A percentile compares a stretch with the other conserved stretches of the same genome.
phyloP scores from a whole-genome alignment of 2,888 invertebrate genomes.

The Drosophila rellima region DNA sequence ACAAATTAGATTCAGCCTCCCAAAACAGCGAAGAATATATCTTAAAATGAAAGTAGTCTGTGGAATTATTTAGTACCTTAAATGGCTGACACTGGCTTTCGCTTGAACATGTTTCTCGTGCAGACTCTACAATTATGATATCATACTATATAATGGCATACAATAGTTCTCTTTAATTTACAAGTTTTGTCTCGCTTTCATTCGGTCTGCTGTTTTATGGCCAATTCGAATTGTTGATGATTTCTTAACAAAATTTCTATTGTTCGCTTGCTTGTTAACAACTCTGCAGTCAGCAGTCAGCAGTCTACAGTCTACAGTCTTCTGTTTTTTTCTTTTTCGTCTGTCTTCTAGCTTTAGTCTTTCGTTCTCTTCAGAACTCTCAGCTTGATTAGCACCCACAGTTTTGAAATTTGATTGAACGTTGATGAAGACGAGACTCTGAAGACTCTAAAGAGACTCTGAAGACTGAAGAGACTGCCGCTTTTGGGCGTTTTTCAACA shows the following conservation, averaged over 20 bases:
- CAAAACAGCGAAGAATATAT: slow-evolving; percentile 6
- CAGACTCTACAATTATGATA: slow-evolving; percentile 13
- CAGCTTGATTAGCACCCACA: slow-evolving; percentile 50
- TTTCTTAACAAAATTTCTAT: not conserved
- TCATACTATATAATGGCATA: slow-evolving; percentile 13
- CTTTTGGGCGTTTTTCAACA: slow-evolving; percentile 4
- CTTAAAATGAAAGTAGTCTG: slow-evolving; percentile 24
- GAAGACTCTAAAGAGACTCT: not conserved
- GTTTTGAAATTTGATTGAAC: slow-evolving; percentile 38
- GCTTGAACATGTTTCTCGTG: slow-evolving; percentile 14
- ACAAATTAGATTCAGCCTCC: slow-evolving; percentile 13
- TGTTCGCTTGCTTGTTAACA: not conserved
- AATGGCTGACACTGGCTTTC: slow-evolving; percentile 18
- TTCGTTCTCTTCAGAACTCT: not conserved
- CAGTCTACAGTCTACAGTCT: not conserved
- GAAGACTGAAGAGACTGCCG: slow-evolving; percentile 5
- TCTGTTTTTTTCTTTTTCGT: not conserved
- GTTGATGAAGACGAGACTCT: slow-evolving; percentile 27
- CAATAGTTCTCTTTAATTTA: slow-evolving; percentile 8
- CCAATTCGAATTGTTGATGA: slow-evolving; percentile 10
- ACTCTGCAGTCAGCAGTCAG: not conserved
- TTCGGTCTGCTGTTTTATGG: not conserved
- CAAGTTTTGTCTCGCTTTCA: slow-evolving; percentile 5
- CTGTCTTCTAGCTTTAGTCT: not conserved
- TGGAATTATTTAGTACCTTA: slow-evolving; percentile 22